Evolutionary conservation across 2,888 invertebrate genomes (phyloP).

Genomic region (Tachina grossa): DNA sequence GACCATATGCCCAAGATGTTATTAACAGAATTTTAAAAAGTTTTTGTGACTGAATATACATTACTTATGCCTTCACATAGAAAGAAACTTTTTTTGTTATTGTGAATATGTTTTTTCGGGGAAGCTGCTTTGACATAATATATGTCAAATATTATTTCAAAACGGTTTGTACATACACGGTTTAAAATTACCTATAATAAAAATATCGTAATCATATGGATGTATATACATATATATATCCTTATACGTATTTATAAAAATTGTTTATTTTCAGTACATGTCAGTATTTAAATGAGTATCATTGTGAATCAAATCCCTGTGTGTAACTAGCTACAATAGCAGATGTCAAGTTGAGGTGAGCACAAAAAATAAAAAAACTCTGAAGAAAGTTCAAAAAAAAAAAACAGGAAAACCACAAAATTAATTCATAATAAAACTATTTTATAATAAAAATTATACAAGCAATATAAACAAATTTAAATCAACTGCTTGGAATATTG

Average conservation of each 20-base stretch:
- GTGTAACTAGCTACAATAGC: slow-evolving; percentile 12
- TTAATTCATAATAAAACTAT: slow-evolving; percentile 1
- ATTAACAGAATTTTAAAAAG: no score
- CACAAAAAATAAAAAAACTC: not conserved
- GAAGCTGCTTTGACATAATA: not conserved
- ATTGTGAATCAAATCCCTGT: not conserved
- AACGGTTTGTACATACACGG: not conserved
- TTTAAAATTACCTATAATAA: no score
- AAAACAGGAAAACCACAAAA: not conserved
- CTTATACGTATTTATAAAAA: no score
- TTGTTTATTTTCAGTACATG: no score
- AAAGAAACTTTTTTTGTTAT: no score
- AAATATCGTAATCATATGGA: no score
- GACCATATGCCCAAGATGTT: no score
- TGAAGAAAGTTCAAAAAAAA: slow-evolving; percentile 2
- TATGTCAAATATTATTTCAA: not conserved
- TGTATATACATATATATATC: no score
- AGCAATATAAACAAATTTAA: not conserved
- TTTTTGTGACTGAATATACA: no score
- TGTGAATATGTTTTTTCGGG: slow-evolving; percentile 22
- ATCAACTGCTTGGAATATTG: not conserved
- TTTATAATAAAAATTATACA: not conserved
- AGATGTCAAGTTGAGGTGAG: not conserved
- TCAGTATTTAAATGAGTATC: no score
- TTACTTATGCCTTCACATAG: no score